Evolutionary conservation across 2,797 vertebrate species (phyloP).

Genomic region (Sibirionetta formosa): DNA sequence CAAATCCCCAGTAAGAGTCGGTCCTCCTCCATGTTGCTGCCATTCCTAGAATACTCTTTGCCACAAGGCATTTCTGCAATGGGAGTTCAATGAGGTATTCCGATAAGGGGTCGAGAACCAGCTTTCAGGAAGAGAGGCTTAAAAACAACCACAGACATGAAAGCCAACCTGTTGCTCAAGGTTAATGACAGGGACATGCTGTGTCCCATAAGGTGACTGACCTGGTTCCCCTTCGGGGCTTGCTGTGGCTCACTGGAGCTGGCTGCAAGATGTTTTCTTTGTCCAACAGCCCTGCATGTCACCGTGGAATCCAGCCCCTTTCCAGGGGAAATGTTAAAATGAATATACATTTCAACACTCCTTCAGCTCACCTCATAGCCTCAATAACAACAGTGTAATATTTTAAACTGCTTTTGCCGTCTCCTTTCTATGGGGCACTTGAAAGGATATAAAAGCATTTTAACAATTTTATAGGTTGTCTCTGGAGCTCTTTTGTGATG

Average conservation of each 20-base stretch:
- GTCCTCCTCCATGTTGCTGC: background rate
- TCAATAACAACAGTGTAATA: conserved; percentile 7
- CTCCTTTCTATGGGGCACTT: conserved; percentile 52
- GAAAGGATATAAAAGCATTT: conserved; percentile 61
- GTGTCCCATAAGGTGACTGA: background rate
- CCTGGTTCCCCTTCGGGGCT: background rate
- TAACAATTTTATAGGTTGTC: conserved; percentile 53
- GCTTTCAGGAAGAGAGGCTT: background rate
- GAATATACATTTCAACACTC: conserved; percentile 40
- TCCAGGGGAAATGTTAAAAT: background rate
- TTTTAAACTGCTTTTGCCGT: conserved; percentile 59
- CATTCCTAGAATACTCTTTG: background rate
- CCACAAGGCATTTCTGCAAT: background rate
- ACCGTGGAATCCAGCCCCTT: background rate
- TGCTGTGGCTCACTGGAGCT: background rate
- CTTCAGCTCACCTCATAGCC: conserved; percentile 22
- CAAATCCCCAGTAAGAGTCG: background rate
- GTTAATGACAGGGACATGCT: background rate
- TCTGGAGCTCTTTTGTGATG: background rate
- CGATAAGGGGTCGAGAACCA: background rate
- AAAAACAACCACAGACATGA: background rate
- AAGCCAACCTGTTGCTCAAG: background rate
- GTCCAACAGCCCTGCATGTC: background rate
- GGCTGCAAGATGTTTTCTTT: background rate
- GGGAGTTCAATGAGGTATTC: background rate